Base-by-base conservation (phyloP, 37 sponge, comb jelly and placozoan species). In the Hexactinellida sp. region DNA sequence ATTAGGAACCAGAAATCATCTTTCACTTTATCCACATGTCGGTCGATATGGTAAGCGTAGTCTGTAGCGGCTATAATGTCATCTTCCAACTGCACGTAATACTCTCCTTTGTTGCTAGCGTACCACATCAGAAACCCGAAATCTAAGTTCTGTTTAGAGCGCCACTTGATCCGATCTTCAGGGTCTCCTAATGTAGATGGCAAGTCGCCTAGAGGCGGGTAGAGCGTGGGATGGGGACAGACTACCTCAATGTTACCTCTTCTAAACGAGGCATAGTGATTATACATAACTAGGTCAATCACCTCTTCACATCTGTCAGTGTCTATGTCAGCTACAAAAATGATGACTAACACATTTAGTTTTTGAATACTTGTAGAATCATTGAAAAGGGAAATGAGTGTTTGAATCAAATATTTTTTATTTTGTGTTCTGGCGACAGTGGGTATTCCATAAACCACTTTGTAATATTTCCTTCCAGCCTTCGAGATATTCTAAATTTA, bases 241-340 rank as follows among this genome's bases (percentile, higher is more conserved):
- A 85, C 10, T 9, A 85, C 16, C 52, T 85, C 54, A 24, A 85
- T 85, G 83, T 71, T 25, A 24, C 86, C 86, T 39, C 23, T n/a
- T 16, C 32, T 9, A 54, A 85, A 13, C 16, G 16, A 32, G n/a
- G 5, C 24, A 32, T 24, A 7, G 82, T 63, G 36, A 24, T 13
- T 36, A n/a, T 63, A 3, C 10, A 1, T 39, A 71, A 54, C 28
- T 19, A 41, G 3, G 19, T 16, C 23, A 3, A 32, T 25, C 5
- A 54, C 36, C 5, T 76, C 82, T 54, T 1, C 34, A 55, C 86
- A 54, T 24, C 86, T 9, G 9, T 85, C 24, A 9, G 86, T n/a
- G 83, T 85, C 86, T 36, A 85, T 51, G 36, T 85, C 86, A 54
- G 86, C 86, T n/a, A 41, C 55, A n/a, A 63, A 85, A n/a, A 85